These are phyloP conservation scores for Drosophila littoralis DNA, from an alignment of 1,140 invertebrate species.

Conservation along the genomic window DNA sequence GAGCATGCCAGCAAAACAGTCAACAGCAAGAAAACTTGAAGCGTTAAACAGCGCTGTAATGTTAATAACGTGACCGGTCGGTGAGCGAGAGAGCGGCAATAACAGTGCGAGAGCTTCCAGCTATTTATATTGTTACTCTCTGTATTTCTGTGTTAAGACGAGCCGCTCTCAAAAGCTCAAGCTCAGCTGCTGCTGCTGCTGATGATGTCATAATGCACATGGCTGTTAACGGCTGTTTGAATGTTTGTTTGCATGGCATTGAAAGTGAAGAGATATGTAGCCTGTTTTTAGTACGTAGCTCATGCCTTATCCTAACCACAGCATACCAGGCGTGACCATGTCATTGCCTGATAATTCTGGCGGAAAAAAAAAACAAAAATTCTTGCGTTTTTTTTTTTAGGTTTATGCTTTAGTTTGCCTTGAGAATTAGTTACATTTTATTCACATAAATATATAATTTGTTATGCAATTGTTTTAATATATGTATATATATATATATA, in stretches of 20 bases:
- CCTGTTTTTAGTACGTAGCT: conserved; percentile 19
- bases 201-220: conserved; percentile 47
- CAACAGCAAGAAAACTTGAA: conserved; percentile 43
- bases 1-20: conserved; percentile 19
- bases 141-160: conserved; percentile 8
- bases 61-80: not conserved
- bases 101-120: conserved; percentile 11
- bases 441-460: conserved; percentile 79
- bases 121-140: not conserved
- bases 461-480: conserved; percentile 61
- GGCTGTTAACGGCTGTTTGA: conserved; percentile 40
- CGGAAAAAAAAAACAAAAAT: not conserved
- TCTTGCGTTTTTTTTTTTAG: conserved; percentile 8
- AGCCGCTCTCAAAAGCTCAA: conserved; percentile 31
- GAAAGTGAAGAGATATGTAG: conserved; percentile 31
- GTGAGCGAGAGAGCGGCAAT: conserved; percentile 6
- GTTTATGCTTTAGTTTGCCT: conserved; percentile 58
- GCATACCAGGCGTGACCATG: conserved; percentile 25
- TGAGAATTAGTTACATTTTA: conserved; percentile 83
- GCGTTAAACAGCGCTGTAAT: conserved; percentile 3
- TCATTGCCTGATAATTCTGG: conserved; percentile 8
- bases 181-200: conserved; percentile 31
- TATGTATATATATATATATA: not conserved
- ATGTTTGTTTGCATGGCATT: conserved; percentile 27
- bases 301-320: conserved; percentile 48